Evolutionary conservation across 2,888 invertebrate genomes (phyloP).

Genomic region (Luffia ferchaultella): DNA sequence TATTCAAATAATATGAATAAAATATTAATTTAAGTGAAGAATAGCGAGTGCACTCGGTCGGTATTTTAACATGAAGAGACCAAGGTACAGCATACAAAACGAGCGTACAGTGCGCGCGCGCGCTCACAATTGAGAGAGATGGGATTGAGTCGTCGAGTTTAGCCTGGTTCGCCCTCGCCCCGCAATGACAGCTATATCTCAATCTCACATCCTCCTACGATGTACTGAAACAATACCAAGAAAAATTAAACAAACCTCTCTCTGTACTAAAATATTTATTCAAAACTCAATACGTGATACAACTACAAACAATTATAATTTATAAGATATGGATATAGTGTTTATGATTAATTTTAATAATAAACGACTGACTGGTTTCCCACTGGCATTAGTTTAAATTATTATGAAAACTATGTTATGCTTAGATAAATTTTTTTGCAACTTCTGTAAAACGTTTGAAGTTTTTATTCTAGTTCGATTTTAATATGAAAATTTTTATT

Average conservation of each 20-base stretch:
- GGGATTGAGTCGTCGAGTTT: slow-evolving; percentile 17
- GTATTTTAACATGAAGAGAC: neutral
- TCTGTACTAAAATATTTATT: neutral
- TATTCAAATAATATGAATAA: neutral
- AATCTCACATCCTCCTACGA: slow-evolving; percentile 4
- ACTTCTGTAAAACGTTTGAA: too few species aligned
- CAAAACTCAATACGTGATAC: too few species aligned
- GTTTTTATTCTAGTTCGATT: too few species aligned
- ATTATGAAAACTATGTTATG: too few species aligned
- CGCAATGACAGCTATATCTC: slow-evolving; percentile 45
- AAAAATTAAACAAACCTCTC: neutral
- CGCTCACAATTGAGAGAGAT: slow-evolving; percentile 30
- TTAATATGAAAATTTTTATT: too few species aligned
- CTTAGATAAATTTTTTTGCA: too few species aligned
- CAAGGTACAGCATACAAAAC: slow-evolving; percentile 2
- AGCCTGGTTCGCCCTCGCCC: slow-evolving; percentile 17
- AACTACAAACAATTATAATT: too few species aligned
- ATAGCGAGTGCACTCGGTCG: too few species aligned
- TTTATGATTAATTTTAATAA: too few species aligned
- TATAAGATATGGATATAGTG: too few species aligned
- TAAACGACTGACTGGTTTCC: too few species aligned
- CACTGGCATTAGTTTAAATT: too few species aligned
- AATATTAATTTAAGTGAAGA: slow-evolving; percentile 24
- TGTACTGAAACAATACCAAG: neutral
- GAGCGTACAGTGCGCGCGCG: slow-evolving; percentile 33